These are phyloP conservation scores for Corythoichthys haematopterus DNA, from an alignment of 2,113 vertebrate species.

Conservation along the genomic window DNA sequence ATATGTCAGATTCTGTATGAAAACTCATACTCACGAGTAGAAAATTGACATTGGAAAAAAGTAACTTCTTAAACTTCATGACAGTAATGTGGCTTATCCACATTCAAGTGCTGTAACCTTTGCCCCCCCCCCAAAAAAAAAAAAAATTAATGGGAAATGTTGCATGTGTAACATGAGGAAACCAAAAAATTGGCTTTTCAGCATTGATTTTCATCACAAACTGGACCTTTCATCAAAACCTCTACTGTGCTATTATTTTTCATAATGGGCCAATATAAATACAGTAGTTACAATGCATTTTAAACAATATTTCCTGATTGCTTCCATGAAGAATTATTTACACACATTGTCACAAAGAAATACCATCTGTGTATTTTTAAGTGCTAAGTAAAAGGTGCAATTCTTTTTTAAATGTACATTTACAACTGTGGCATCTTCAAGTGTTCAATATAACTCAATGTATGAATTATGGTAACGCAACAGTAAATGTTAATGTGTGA, in stretches of 20 bases:
- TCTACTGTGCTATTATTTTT: conserved; percentile 39
- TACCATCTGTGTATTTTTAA: conserved; percentile 47
- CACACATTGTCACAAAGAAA: conserved; percentile 45
- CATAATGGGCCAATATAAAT: conserved; percentile 44
- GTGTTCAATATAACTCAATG: conserved; percentile 34
- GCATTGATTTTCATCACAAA: conserved; percentile 10
- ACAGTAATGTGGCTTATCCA: neutral
- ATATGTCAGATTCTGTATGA: neutral
- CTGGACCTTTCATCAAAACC: conserved; percentile 5
- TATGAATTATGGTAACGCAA: conserved; percentile 43
- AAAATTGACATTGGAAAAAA: neutral
- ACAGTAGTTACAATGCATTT: conserved; percentile 61
- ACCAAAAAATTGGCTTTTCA: neutral
- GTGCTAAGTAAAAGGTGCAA: conserved; percentile 40
- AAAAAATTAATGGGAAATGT: no score
- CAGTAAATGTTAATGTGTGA: conserved; percentile 51
- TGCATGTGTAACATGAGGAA: no score
- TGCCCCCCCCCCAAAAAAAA: no score
- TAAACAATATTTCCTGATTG: conserved; percentile 51
- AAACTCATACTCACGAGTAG: neutral
- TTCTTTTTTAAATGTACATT: conserved; percentile 25
- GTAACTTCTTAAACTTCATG: neutral
- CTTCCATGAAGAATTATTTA: conserved; percentile 57
- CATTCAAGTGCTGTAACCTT: neutral
- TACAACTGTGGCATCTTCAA: conserved; percentile 36